These are phyloP conservation scores for Phalacrocorax pelagicus DNA, from an alignment of 2,113 vertebrate genomes.

Conservation along the genomic window DNA sequence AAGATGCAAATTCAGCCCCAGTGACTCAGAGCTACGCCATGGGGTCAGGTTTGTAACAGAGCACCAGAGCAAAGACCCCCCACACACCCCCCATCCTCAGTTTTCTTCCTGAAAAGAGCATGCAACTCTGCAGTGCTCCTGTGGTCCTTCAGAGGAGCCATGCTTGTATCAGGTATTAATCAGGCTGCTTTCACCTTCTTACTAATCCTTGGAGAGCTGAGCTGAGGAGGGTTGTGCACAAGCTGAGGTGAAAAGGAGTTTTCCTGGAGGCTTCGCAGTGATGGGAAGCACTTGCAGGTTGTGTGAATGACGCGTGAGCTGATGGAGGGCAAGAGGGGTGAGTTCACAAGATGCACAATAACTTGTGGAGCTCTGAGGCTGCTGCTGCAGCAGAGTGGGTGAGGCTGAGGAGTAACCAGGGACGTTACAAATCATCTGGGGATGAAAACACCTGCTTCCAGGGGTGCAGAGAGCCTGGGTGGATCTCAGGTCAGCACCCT, in stretches of 20 bases:
- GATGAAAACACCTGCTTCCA: not conserved
- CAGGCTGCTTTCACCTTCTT: not conserved
- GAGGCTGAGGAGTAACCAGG: not conserved
- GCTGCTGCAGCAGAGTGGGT: not conserved
- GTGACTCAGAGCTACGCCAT: not conserved
- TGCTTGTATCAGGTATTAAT: not conserved
- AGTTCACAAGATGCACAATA: not conserved
- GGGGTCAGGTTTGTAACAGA: not conserved
- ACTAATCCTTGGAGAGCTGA: not conserved
- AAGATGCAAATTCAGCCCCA: not conserved
- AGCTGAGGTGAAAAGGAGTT: not conserved
- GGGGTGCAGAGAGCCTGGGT: not conserved
- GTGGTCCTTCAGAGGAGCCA: not conserved
- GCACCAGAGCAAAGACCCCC: not conserved
- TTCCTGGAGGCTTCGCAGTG: not conserved
- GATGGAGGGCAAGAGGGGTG: not conserved
- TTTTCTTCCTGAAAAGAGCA: not conserved
- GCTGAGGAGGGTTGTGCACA: not conserved
- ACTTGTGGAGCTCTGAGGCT: not conserved
- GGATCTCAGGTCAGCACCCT: not conserved
- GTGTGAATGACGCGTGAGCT: not conserved
- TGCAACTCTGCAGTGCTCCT: not conserved
- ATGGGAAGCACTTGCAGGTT: not conserved
- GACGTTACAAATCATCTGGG: not conserved
- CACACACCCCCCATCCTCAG: accelerated